Base-by-base conservation (phyloP, 1,140 invertebrate genomes). In the Drosophila nigromelanica region DNA sequence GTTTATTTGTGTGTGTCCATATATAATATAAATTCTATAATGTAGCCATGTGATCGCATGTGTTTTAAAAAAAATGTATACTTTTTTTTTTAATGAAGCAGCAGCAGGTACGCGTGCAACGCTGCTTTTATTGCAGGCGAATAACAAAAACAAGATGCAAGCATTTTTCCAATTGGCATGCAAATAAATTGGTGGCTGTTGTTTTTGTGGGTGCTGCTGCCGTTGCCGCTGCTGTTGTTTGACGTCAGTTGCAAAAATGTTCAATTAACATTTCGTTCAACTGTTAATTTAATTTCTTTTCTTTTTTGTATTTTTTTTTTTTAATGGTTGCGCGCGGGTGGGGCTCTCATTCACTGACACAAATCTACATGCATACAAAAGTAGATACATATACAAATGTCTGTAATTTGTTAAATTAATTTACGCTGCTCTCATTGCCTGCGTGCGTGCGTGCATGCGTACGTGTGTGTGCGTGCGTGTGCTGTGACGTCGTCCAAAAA, bases 401-500 rank as follows among this genome's bases (percentile, higher is more conserved):
- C 51, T 60, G 74, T 87, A 79, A 79, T 79, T 87, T 89, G 82
- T 87, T 86, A 82, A 86, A 86, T 87, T 87, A 82, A 86, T 86
- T 87, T 85, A 75, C 79, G 73, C 75, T 76, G 54, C 63, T 48
- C 58, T 52, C 63, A 48, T 39, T 33, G 58, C 35, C 54, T 43
- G 40, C 18, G 11, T 37, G 43, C 60, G 47, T 39, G 18, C 51
- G 8, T 48, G 11, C 21, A 2, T n/a, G 27, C 47, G 56, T 47
- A 42, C 39, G 45, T 68, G 37, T 52, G 47, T 62, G 59, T 73
- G 78, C 50, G 64, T 70, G 75, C 62, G 51, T 64, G 67, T 70
- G 68, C 75, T 51, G 14, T 52, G 50, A 52, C 50, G 50, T 52
- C 55, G 55, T 45, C 40, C 27, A 1, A 58, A 67, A 71, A 87